These are phyloP conservation scores for Anhinga rufa DNA, from an alignment of 2,113 vertebrate genomes.

Conservation along the genomic window DNA sequence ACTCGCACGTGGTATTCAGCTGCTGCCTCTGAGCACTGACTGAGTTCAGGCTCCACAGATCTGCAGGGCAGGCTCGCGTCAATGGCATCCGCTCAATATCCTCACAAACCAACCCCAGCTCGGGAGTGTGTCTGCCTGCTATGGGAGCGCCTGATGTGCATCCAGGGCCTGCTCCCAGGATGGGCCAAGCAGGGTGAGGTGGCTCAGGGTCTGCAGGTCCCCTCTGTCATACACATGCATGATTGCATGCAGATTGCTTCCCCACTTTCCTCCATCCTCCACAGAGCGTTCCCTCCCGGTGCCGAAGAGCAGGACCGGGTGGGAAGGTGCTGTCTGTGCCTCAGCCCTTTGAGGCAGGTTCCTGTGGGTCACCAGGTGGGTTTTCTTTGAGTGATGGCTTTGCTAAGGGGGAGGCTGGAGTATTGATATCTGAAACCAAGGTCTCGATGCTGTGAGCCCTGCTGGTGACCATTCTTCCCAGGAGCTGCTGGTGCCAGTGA, in stretches of 20 bases:
- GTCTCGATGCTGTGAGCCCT: rapidly evolving
- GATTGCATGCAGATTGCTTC: neutral
- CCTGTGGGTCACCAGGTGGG: neutral
- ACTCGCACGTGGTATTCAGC: rapidly evolving
- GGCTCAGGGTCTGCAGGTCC: neutral
- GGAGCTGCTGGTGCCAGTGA: neutral
- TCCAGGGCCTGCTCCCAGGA: rapidly evolving
- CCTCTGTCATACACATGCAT: rapidly evolving
- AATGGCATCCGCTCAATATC: rapidly evolving
- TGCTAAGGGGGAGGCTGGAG: neutral
- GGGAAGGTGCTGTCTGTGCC: neutral
- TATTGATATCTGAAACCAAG: neutral
- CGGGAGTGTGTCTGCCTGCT: neutral
- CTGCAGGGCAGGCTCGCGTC: rapidly evolving
- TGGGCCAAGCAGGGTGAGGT: rapidly evolving
- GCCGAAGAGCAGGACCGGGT: too few species aligned
- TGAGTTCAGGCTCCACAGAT: neutral
- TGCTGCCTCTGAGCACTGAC: neutral
- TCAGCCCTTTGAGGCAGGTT: neutral
- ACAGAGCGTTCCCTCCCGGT: neutral
- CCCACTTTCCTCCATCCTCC: rapidly evolving
- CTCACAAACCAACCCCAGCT: rapidly evolving
- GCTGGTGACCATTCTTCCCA: rapidly evolving
- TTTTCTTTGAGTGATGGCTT: neutral
- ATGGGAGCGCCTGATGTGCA: neutral